Evolutionary conservation across 2,888 invertebrate species (phyloP).

Genomic region (Ormyrus labotus): DNA sequence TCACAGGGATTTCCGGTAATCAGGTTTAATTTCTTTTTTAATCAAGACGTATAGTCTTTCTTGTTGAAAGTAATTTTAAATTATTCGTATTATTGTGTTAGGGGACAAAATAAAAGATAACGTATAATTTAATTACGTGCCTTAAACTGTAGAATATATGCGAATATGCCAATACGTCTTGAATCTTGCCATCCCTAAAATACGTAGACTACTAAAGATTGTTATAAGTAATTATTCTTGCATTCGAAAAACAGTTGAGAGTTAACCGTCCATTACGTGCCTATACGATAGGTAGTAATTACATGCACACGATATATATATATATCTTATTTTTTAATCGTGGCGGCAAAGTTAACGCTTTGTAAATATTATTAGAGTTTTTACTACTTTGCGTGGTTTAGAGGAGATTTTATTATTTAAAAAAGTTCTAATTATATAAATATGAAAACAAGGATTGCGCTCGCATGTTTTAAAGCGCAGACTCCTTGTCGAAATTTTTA

Average conservation of each 20-base stretch:
- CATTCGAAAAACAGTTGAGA: conserved; percentile 48
- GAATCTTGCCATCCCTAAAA: conserved; percentile 53
- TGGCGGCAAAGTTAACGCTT: conserved; percentile 22
- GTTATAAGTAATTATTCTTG: conserved; percentile 42
- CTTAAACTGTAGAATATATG: conserved; percentile 33
- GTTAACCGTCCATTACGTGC: conserved; percentile 65
- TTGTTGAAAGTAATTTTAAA: conserved; percentile 25
- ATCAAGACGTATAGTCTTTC: conserved; percentile 13
- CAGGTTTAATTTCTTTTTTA: conserved; percentile 31
- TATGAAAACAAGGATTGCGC: background rate
- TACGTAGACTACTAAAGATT: conserved; percentile 38
- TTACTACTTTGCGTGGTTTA: conserved; percentile 26
- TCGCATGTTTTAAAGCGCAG: conserved; percentile 12
- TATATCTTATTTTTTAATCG: conserved; percentile 30
- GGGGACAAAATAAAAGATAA: background rate
- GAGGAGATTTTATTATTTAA: conserved; percentile 33
- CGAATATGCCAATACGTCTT: conserved; percentile 35
- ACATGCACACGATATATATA: conserved; percentile 22
- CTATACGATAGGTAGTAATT: conserved; percentile 55
- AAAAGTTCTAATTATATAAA: conserved; percentile 21
- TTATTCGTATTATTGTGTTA: conserved; percentile 1
- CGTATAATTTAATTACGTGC: conserved; percentile 43
- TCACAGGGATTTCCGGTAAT: conserved; percentile 32
- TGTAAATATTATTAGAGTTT: conserved; percentile 50
- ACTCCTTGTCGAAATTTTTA: conserved; percentile 35